Evolutionary conservation across 2,113 vertebrate genomes (phyloP), one percentile per base, ranked within the genome.

Genomic region (Acrocephalus arundinaceus): DNA sequence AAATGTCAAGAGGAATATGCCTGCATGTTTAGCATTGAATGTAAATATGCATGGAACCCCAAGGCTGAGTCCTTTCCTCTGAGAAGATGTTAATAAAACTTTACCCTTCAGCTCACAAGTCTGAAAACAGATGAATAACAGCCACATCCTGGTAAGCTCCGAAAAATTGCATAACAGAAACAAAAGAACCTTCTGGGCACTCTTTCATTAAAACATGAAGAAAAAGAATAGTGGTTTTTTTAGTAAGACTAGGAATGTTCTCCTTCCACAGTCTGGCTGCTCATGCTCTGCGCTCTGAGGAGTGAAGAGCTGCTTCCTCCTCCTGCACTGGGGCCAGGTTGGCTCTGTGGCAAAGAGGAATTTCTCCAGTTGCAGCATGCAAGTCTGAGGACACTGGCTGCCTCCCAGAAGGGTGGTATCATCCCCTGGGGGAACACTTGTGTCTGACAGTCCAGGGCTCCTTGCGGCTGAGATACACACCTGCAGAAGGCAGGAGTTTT

Each of bases 241-340:
- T 13, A 58, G 51, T 21, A 37, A 58, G 81, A 23, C 7, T 16
- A 24, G 46, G 85, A 71, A 49, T 1, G 8, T 73, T 18, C 75
- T 82, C 28, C 28, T 52, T 15, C 15, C 1, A 2, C 43, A 52
- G 43, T 31, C 13, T 8, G 37, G 52, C 61, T 37, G 46, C 71
- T 68, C 2, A 0, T 35, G 45, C 35, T 73, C 59, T 33, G n/a
- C 0, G 0, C 21, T 28, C 87, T 0, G 1, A 52, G 66, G 13
- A 54, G 51, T 0, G 12, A 24, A 31, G 37, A 72, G 58, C 35
- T 24, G 25, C 58, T 78, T 72, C 25, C 45, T 63, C 66, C 78
- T 76, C 77, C 31, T 20, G 48, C 58, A 9, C 21, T 3, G 1
- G 12, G 63, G 61, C 61, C 45, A 22, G 68, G 15, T 3, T 2